phyloP scores from a whole-genome alignment of 2,888 invertebrate species.

The Itoplectis maculator region DNA sequence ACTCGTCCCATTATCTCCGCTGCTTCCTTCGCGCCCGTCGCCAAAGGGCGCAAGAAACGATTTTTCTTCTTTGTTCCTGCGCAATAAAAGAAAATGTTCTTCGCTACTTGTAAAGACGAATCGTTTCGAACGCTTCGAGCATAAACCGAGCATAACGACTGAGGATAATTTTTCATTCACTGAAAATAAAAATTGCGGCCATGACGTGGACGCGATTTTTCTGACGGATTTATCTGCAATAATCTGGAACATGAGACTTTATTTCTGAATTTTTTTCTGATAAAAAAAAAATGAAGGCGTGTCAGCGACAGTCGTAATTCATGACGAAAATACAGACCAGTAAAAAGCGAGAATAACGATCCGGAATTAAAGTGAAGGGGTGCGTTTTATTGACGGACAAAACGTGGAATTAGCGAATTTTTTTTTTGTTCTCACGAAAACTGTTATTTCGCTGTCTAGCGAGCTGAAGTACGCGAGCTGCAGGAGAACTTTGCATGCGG shows the following conservation, averaged over 20 bases:
- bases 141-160: not conserved
- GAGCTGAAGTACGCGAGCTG: not conserved
- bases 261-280: not conserved
- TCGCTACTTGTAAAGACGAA: constrained; percentile 12
- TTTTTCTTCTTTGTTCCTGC: not conserved
- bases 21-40: not conserved
- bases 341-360: not conserved
- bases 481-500: not conserved
- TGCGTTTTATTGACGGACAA: too few relatives aligned
- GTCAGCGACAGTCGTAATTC: constrained; percentile 5
- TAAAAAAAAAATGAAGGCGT: not conserved
- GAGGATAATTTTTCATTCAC: not conserved
- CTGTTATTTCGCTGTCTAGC: not conserved
- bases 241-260: not conserved
- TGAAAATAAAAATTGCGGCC: not conserved
- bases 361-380: not conserved
- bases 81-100: not conserved
- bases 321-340: not conserved
- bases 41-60: not conserved
- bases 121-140: not conserved
- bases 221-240: not conserved
- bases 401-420: too few relatives aligned
- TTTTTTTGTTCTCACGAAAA: too few relatives aligned
- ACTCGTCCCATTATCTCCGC: constrained; percentile 37
- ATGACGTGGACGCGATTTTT: not conserved